Conservation (phyloP, 37 sponge, comb jelly and placozoan genomes). For the Ianthella basta region DNA sequence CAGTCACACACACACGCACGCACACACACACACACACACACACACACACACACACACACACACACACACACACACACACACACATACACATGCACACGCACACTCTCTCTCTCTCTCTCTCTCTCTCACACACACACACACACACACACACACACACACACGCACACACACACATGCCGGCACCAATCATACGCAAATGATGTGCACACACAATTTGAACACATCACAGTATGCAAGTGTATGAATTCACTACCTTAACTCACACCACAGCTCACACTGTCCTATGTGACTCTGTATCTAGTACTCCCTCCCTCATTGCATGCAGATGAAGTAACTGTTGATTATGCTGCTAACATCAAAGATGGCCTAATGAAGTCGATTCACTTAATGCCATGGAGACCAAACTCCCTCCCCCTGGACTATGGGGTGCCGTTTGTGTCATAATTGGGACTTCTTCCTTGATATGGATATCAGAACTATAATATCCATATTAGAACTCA, state of each 20-base stretch:
- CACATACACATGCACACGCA: background rate
- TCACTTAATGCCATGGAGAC: conserved; percentile 67
- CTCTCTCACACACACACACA: background rate
- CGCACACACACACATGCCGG: background rate
- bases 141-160: conserved; percentile 45
- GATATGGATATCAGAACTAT: too few relatives aligned
- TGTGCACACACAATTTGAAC: too few relatives aligned
- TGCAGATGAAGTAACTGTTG: conserved; percentile 64
- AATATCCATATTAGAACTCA: too few relatives aligned
- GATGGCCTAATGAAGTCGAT: conserved; percentile 39
- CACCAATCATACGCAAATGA: conserved; percentile 14
- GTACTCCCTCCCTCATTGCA: background rate
- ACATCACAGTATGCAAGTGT: too few relatives aligned
- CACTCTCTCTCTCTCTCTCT: too few relatives aligned
- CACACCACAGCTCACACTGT: too few relatives aligned
- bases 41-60: background rate
- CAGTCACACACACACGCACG: too few relatives aligned
- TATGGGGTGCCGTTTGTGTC: too few relatives aligned
- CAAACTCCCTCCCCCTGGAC: conserved; percentile 45
- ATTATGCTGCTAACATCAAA: conserved; percentile 32
- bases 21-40: too few relatives aligned
- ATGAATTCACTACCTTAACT: too few relatives aligned
- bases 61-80: background rate
- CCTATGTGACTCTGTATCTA: background rate
- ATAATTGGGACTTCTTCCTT: too few relatives aligned